Base-by-base conservation (phyloP, 2,888 invertebrate species). In the Lithodes maja region DNA sequence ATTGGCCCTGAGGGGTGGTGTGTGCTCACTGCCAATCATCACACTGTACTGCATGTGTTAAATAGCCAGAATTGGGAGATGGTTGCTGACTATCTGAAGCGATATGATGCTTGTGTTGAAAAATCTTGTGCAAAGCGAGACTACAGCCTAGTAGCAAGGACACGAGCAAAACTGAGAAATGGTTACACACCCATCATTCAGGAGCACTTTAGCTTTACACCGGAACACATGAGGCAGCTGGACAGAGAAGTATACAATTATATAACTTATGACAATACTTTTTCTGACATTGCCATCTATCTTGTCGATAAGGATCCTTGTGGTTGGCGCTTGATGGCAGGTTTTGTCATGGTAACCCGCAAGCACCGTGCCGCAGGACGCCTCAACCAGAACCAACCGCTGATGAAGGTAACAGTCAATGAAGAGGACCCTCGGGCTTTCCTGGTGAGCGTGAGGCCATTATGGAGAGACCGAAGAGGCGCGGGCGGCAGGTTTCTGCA, bases 1-100 rank as follows among this genome's bases (percentile, higher is more conserved):
- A 78, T 85, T 33, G 84, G 84, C 15, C 84, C 61, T 33, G 84
- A 85, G 17, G 84, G 84, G 5, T 85, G 84, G 84, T 85, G 77
- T 50, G 84, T 78, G 52, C 68, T 85, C 50, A 49, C 84, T 1
- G 50, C 61, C 12, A 68, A 55, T 50, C 68, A 52, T 68, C 84
- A 85, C 84, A 85, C 84, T 1, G 49, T 85, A 68, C n/a, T 77
- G 52, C 84, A 85, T 68, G 84, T 85, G 49, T 78, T 85, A 17
- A 49, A n/a, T 15, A 61, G 61, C 55, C 84, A 85, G 17, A 17
- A 33, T 50, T 33, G 33, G 33, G 33, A 33, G 33, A 78, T 85
- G 84, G 5, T 15, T 12, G 78, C 84, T 50, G 77, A 77, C 2
- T 61, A 78, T 50, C 68, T 85, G 74, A 69, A 15, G 12, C 50